Evolutionary conservation across 2,888 invertebrate genomes (phyloP).

Genomic region (Argyresthia goedartella): DNA sequence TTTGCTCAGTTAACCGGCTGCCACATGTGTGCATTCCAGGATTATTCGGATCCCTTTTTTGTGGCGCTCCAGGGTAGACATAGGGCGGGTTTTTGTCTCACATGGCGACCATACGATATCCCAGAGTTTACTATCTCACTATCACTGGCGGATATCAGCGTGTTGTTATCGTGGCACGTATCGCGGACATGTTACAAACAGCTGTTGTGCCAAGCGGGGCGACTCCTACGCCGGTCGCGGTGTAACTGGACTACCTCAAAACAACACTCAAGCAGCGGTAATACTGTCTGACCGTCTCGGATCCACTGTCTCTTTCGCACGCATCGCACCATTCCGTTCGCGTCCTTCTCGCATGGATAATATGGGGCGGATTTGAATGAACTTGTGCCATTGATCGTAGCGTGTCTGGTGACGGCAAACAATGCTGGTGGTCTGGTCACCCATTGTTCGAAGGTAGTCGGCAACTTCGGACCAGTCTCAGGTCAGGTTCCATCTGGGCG

Average conservation of each 20-base stretch:
- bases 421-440: slow-evolving; percentile 49
- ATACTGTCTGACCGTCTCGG: slow-evolving; percentile 45
- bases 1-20: slow-evolving; percentile 49
- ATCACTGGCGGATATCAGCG: slow-evolving; percentile 52
- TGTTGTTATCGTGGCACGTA: slow-evolving; percentile 60
- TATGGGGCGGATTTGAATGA: slow-evolving; percentile 43
- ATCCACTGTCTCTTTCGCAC: slow-evolving; percentile 23
- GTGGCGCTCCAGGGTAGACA: slow-evolving; percentile 53
- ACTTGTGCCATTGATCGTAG: slow-evolving; percentile 59
- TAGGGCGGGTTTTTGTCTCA: slow-evolving; percentile 56
- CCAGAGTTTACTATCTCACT: slow-evolving; percentile 45
- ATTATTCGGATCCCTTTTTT: slow-evolving; percentile 61
- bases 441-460: slow-evolving; percentile 44
- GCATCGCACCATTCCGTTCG: slow-evolving; percentile 17
- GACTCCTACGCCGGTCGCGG: slow-evolving; percentile 49
- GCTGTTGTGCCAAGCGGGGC: slow-evolving; percentile 19
- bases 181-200: slow-evolving; percentile 40
- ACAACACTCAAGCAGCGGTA: slow-evolving; percentile 58
- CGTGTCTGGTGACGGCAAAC: slow-evolving; percentile 34
- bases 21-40: slow-evolving; percentile 66
- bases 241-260: slow-evolving; percentile 50
- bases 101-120: slow-evolving; percentile 40
- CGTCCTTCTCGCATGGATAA: slow-evolving; percentile 26
- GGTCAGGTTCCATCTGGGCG: slow-evolving; percentile 19
- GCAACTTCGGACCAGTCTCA: slow-evolving; percentile 38